Evolutionary conservation across 2,797 vertebrate species (phyloP).

Genomic region (Limosa lapponica): DNA sequence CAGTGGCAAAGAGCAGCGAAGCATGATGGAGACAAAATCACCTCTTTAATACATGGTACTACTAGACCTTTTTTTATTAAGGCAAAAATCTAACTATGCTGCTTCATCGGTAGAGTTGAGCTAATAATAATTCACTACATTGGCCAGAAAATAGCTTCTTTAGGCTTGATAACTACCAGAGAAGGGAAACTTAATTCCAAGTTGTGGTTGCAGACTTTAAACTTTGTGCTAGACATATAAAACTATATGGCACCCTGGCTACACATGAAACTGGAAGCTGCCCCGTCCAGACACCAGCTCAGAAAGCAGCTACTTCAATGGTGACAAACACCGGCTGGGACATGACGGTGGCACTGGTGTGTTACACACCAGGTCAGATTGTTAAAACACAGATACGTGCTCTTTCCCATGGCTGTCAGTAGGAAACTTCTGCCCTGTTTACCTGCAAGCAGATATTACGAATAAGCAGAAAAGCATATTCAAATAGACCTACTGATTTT

Average conservation of each 20-base stretch:
- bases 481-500: background rate
- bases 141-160: background rate
- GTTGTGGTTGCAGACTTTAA: background rate
- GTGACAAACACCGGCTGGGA: background rate
- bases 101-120: background rate
- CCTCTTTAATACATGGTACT: background rate
- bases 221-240: background rate
- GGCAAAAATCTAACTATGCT: background rate
- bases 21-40: background rate
- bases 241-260: background rate
- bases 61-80: background rate
- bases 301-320: background rate
- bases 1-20: background rate
- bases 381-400: background rate
- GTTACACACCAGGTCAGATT: background rate
- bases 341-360: background rate
- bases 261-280: background rate
- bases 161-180: background rate
- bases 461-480: background rate
- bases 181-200: background rate
- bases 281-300: fast-evolving
- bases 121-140: background rate
- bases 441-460: background rate
- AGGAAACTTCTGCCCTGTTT: background rate
- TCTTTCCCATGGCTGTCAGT: background rate